Conservation (phyloP, 1,140 invertebrate genomes). For the Pseudomyrmex dendroicus region DNA sequence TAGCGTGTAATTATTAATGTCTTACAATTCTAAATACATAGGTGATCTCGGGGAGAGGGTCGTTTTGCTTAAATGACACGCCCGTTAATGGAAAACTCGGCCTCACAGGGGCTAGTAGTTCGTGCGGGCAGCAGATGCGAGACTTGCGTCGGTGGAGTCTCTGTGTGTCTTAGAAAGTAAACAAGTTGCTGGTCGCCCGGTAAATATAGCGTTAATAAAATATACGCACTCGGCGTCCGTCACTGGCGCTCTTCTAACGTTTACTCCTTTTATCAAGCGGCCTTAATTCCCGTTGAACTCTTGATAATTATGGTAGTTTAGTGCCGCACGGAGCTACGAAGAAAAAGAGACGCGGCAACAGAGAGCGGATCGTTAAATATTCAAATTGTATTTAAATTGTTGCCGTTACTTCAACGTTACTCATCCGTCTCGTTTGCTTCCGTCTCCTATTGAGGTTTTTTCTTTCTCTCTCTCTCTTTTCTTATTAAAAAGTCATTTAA, state of each 20-base stretch:
- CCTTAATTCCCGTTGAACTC: conserved; percentile 74
- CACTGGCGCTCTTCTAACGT: conserved; percentile 44
- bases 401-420: conserved; percentile 73
- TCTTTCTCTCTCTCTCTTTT: not conserved
- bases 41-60: not conserved
- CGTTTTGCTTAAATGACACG: conserved; percentile 71
- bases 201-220: conserved; percentile 82
- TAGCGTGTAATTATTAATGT: conserved; percentile 41
- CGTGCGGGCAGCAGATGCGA: conserved; percentile 46
- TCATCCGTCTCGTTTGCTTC: conserved; percentile 67
- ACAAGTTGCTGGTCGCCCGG: conserved; percentile 70
- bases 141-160: conserved; percentile 38
- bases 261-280: conserved; percentile 67
- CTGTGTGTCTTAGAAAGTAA: conserved; percentile 76
- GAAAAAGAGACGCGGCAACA: conserved; percentile 49
- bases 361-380: conserved; percentile 71
- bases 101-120: conserved; percentile 64
- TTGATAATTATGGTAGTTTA: conserved; percentile 76
- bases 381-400: conserved; percentile 80
- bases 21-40: not conserved
- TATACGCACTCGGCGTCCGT: conserved; percentile 69
- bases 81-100: conserved; percentile 74
- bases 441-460: conserved; percentile 30
- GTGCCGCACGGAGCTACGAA: conserved; percentile 48
- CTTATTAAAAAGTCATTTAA: conserved; percentile 5